Base-by-base conservation (phyloP, 2,113 vertebrate genomes). In the Mungos mungo region DNA sequence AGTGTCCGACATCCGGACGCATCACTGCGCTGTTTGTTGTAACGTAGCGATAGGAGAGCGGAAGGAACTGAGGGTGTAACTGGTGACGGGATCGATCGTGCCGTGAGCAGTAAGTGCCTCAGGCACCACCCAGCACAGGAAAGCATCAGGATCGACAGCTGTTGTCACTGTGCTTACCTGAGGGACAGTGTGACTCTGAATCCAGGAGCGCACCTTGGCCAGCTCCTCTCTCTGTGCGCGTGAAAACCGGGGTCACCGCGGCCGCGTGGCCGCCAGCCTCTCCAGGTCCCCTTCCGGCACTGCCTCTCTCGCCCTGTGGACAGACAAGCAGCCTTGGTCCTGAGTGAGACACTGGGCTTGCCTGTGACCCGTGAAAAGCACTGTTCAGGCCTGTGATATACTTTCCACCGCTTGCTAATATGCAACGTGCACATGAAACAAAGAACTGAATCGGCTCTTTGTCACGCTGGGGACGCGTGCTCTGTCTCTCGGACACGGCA, bases 251-350 rank as follows among this genome's bases (percentile, higher is more conserved):
- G 99, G 99, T 98, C 99, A 99, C 71, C 96, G 98, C 63, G 96
- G 97, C 35, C 96, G 98, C 98, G 99, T 98, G 33, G 98, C 97
- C 2, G 92, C 96, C 35, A 99, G 99, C 94, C 99, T 99, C 92
- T 99, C 99, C 90, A 98, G 97, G 98, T 99, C 99, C 88, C 99
- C 98, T 60, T 99, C 99, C 68, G 99, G 97, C 74, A 99, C 99
- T 0, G 98, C 98, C 69, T 98, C 98, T 97, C 98, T 98, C 96
- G 98, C 98, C 98, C 99, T 99, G 98, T 52, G 98, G 35, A 65
- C 16, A 94, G 69, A 38, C 25, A 72, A 50, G 31, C 1, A 14
- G 25, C 31, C 86, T 33, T 16, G 2, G 16, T 45, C 14, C 66
- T 35, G 79, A 71, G 25, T 9, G 65, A 79, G 79, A 38, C 16